Percentiles rank a stretch among this genome's conserved stretches.
These are phyloP conservation scores for Neomorphus geoffroyi DNA, from an alignment of 2,797 vertebrate species.

Conservation along the genomic window DNA sequence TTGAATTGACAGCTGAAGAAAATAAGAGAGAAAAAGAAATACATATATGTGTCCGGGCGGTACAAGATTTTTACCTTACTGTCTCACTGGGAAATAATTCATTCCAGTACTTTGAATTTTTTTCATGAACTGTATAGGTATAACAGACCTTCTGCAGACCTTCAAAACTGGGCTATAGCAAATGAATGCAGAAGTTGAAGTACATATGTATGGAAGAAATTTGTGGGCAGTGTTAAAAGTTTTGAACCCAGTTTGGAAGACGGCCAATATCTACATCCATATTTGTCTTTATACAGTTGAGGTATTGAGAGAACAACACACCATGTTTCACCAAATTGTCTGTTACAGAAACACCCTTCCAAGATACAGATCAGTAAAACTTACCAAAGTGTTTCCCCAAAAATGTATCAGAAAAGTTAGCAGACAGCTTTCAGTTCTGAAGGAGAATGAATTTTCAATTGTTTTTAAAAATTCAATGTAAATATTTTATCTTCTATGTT, in stretches of 20 bases:
- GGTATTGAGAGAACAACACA: neutral
- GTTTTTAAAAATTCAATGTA: neutral
- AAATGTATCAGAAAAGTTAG: neutral
- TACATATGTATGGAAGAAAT: neutral
- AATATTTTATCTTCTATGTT: neutral
- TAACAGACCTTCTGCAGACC: neutral
- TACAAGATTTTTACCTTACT: neutral
- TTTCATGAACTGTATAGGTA: neutral
- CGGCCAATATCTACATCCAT: neutral
- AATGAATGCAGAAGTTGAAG: neutral
- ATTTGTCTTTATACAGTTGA: neutral
- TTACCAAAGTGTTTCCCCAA: neutral
- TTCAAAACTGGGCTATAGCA: neutral
- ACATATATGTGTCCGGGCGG: neutral
- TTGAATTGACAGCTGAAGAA: neutral
- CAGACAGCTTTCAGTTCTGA: neutral
- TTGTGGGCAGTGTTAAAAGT: neutral
- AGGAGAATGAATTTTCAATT: neutral
- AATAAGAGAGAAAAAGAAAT: neutral
- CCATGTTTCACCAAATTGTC: neutral
- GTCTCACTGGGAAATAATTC: neutral
- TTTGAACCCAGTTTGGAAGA: neutral
- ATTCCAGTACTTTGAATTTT: neutral
- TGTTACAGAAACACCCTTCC: neutral
- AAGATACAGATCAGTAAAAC: neutral